These are phyloP conservation scores for Catharus ustulatus DNA, from an alignment of 2,797 vertebrate species.

Conservation along the genomic window DNA sequence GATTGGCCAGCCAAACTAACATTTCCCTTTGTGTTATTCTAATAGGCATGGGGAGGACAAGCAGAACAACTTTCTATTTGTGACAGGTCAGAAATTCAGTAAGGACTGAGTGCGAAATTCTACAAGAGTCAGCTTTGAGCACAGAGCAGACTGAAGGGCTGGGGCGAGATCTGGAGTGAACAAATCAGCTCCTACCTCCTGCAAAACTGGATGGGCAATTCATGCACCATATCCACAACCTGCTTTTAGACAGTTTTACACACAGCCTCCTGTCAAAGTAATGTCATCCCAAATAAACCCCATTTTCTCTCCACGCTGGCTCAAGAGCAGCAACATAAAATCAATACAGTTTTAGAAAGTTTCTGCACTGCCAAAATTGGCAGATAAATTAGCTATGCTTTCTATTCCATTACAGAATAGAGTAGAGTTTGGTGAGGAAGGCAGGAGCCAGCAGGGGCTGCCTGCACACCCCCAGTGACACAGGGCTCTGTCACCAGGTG, in stretches of 20 bases:
- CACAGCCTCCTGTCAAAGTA: background rate
- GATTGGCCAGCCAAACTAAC: background rate
- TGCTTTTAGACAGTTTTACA: background rate
- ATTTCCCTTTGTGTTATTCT: background rate
- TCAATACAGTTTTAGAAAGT: background rate
- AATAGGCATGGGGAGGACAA: background rate
- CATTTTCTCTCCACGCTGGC: background rate
- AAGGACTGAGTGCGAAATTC: background rate
- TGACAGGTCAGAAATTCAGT: background rate
- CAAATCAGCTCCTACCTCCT: accelerated
- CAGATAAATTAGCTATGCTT: background rate
- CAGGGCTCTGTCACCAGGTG: too few relatives aligned
- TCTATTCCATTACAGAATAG: too few relatives aligned
- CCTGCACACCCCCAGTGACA: too few relatives aligned
- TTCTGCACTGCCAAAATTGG: background rate
- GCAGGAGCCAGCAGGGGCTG: background rate
- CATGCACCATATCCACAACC: background rate
- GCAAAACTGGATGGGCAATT: accelerated
- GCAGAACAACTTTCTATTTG: background rate
- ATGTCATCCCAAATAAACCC: background rate
- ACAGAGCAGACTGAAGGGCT: background rate
- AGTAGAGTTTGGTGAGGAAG: background rate
- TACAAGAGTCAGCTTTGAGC: background rate
- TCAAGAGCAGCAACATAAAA: background rate
- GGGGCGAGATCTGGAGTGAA: background rate